Conservation (phyloP, 2,797 vertebrate genomes). For the Thunnus albacares region DNA sequence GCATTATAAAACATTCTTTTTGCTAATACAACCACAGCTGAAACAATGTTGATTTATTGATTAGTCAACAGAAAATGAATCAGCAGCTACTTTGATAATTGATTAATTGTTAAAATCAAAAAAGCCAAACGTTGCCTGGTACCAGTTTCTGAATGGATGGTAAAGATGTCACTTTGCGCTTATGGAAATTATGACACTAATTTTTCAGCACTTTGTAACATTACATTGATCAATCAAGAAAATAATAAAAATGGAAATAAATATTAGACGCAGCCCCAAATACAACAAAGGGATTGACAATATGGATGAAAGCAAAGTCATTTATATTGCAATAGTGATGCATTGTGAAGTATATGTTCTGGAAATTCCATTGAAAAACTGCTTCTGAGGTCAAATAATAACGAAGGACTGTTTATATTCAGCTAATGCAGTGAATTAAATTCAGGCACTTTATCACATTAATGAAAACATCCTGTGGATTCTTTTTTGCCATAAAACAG, state of each 20-base stretch:
- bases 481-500: neutral
- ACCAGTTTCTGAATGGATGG: no score
- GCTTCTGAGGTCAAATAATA: neutral
- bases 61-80: no score
- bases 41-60: no score
- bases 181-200: no score
- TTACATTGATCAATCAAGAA: no score
- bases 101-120: no score
- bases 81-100: no score
- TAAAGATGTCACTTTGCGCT: no score
- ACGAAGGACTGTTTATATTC: neutral
- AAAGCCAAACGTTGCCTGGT: no score
- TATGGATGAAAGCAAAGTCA: neutral
- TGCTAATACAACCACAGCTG: no score
- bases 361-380: neutral
- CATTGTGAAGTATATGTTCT: neutral
- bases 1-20: conserved; percentile 26
- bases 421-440: neutral
- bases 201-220: no score
- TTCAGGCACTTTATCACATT: neutral
- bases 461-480: neutral
- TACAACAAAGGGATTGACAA: neutral
- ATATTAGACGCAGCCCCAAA: neutral
- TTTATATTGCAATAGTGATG: neutral
- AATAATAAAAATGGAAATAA: neutral